Evolutionary conservation across 2,797 vertebrate genomes (phyloP).

Genomic region (Octomys mimax): DNA sequence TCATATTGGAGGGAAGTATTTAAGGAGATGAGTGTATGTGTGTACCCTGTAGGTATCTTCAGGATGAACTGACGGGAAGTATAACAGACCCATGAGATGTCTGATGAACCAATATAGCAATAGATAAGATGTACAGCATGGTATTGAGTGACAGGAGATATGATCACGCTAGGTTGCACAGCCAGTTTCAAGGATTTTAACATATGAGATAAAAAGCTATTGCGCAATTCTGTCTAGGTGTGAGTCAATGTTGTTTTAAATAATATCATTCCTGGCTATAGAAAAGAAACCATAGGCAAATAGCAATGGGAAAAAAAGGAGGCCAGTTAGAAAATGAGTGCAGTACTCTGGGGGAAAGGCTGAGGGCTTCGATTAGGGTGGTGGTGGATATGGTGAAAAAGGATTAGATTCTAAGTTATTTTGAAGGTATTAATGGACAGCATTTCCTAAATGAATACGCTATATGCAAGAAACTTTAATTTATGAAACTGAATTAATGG

Average conservation of each 20-base stretch:
- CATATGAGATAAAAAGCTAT: conserved; percentile 32
- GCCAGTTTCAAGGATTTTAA: background rate
- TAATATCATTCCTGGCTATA: background rate
- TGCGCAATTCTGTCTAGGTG: background rate
- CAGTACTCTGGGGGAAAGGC: background rate
- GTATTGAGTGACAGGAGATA: background rate
- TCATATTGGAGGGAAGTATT: conserved; percentile 35
- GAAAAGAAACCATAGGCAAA: background rate
- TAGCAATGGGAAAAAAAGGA: background rate
- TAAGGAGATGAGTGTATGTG: background rate
- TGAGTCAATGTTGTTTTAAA: background rate
- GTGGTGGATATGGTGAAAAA: background rate
- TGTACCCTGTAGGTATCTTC: background rate
- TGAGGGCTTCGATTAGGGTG: background rate
- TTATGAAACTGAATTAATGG: conserved; percentile 46
- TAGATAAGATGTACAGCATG: background rate
- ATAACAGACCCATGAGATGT: background rate
- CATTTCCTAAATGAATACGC: conserved; percentile 28
- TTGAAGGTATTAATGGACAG: background rate
- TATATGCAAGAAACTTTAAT: background rate
- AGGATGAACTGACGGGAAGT: background rate
- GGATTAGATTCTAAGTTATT: conserved; percentile 27
- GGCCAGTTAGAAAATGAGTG: background rate
- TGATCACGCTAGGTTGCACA: background rate
- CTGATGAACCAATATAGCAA: background rate